A percentile compares a stretch with the other conserved stretches of the same genome.
Evolutionary conservation across 2,113 vertebrate species (phyloP).

Genomic region (Salminus brasiliensis): DNA sequence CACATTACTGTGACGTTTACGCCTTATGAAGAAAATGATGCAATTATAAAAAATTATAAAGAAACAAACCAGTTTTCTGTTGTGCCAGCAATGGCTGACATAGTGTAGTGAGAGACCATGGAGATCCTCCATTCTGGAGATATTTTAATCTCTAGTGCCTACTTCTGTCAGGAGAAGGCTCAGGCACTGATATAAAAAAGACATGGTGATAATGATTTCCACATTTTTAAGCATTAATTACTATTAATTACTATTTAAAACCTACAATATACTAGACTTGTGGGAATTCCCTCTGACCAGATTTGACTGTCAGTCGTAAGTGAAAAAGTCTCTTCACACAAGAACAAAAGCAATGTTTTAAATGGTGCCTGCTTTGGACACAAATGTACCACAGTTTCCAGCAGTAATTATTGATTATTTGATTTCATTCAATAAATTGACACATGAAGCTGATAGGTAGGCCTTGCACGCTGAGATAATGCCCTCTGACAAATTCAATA

Average conservation of each 20-base stretch:
- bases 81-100: neutral
- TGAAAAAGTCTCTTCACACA: neutral
- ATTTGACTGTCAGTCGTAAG: neutral
- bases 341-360: neutral
- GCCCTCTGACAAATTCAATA: constrained; percentile 23
- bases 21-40: too few relatives aligned
- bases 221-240: neutral
- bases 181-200: neutral
- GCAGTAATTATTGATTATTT: constrained; percentile 10
- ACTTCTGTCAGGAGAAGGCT: neutral
- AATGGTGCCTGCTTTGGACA: neutral
- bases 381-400: constrained; percentile 12
- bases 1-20: constrained; percentile 27
- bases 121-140: too few relatives aligned
- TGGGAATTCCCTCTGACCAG: neutral
- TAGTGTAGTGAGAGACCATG: too few relatives aligned
- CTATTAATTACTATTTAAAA: neutral
- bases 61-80: neutral
- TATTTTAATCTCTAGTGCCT: too few relatives aligned
- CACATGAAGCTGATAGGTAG: neutral
- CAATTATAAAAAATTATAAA: constrained; percentile 2
- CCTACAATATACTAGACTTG: neutral
- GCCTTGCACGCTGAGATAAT: neutral
- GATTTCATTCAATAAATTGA: constrained; percentile 7
- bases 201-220: neutral